Base-by-base conservation (phyloP, 2,888 invertebrate genomes). In the Drosophila paramelanica region DNA sequence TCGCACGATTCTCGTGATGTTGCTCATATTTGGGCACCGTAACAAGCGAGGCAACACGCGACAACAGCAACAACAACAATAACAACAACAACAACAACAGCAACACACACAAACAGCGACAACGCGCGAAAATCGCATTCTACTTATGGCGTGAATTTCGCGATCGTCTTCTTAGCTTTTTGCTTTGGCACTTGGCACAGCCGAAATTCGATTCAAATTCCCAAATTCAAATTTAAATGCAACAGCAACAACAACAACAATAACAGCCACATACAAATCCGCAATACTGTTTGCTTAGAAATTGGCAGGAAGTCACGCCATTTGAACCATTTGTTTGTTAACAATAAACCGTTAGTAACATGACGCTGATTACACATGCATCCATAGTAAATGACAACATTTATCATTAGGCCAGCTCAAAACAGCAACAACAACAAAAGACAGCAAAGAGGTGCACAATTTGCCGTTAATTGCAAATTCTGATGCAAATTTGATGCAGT, bases 1-100 rank as follows among this genome's bases (percentile, higher is more conserved):
- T 84, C 89, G 90, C 90, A 90, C 90, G 90, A 91, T 90, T 91
- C 90, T 90, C 90, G 90, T 90, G 90, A 90, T 90, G 89, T 86
- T 90, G 89, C 90, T 91, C 91, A 90, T 90, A 91, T 91, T 90
- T 90, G 90, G 89, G 83, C 90, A 89, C 71, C 83, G 81, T 86
- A 80, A 88, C 81, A 88, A 86, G 89, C 80, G 68, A 77, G 71
- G 79, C 89, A 85, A 87, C 88, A 80, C 88, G 79, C 78, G 76
- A 77, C 80, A 79, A 74, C 79, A 79, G 66, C 73, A 79, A 64
- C 74, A 80, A 25, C 67, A 65, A 33, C 64, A 14, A 11, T n/a
- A n/a, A n/a, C n/a, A n/a, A n/a, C n/a, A n/a, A n/a, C 53, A 53
- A 3, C 23, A 36, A 3, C 50, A 41, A 3, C 14, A 8, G 8